Conservation (phyloP, 2,797 vertebrate genomes). For the Lepilemur septentrionalis region DNA sequence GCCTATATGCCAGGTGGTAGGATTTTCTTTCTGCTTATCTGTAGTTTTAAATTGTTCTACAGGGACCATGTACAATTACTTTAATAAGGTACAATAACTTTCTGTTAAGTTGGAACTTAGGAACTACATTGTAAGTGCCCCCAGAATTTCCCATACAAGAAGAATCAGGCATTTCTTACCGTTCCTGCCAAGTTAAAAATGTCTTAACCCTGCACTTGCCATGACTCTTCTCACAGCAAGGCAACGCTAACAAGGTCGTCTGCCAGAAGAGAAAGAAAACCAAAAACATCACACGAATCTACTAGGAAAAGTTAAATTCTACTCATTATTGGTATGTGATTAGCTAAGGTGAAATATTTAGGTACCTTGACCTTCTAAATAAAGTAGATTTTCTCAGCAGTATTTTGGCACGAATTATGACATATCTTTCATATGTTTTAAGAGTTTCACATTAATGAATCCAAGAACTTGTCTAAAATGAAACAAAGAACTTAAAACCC, state of each 20-base stretch:
- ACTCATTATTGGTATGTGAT: background rate
- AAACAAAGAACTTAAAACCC: background rate
- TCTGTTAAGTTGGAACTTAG: background rate
- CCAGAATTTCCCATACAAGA: background rate
- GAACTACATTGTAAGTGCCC: background rate
- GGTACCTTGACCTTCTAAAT: background rate
- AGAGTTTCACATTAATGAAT: background rate
- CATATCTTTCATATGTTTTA: background rate
- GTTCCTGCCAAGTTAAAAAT: background rate
- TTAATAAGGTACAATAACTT: background rate
- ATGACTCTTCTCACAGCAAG: background rate
- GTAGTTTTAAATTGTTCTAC: conserved; percentile 1
- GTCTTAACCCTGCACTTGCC: background rate
- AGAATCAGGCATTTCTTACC: background rate
- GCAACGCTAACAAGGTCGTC: background rate
- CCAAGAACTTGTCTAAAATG: background rate
- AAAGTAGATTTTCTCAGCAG: background rate
- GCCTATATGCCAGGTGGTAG: background rate
- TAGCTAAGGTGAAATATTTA: background rate
- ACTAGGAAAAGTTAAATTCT: background rate
- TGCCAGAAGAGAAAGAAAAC: background rate
- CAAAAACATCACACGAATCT: background rate
- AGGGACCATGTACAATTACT: background rate
- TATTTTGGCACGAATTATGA: background rate
- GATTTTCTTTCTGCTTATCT: conserved; percentile 36